Evolutionary conservation across 2,888 invertebrate genomes (phyloP).

Genomic region (Drosophila macrothrix): DNA sequence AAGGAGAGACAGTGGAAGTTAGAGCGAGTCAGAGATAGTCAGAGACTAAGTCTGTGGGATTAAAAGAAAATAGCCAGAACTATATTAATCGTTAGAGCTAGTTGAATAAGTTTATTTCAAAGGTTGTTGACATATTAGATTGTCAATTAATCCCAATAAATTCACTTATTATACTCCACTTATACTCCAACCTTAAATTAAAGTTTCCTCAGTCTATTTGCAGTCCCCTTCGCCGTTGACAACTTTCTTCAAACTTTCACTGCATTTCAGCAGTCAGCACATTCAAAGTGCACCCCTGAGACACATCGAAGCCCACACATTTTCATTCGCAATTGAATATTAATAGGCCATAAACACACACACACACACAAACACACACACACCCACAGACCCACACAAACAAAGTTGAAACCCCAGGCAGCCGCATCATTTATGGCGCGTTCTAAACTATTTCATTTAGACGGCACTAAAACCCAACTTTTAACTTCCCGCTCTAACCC

Average conservation of each 20-base stretch:
- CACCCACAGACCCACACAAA: background rate
- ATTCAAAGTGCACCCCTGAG: slow-evolving; percentile 45
- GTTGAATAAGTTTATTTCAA: rapidly evolving
- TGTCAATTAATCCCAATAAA: background rate
- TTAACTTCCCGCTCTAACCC: background rate
- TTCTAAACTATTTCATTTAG: slow-evolving; percentile 62
- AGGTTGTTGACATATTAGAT: background rate
- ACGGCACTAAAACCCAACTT: slow-evolving; percentile 48
- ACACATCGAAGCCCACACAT: slow-evolving; percentile 38
- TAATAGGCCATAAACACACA: slow-evolving; percentile 63
- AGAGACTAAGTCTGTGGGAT: background rate
- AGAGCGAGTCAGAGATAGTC: no score
- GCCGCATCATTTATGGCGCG: slow-evolving; percentile 54
- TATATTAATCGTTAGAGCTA: background rate
- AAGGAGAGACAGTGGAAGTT: background rate
- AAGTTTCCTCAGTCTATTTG: background rate
- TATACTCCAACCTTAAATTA: background rate
- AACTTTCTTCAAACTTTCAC: slow-evolving; percentile 40
- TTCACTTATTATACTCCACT: background rate
- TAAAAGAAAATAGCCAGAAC: background rate
- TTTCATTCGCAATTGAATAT: slow-evolving; percentile 62
- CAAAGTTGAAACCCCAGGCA: background rate
- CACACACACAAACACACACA: slow-evolving; percentile 6
- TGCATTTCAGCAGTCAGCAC: slow-evolving; percentile 35
- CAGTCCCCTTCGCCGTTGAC: slow-evolving; percentile 4